A percentile compares a stretch with the other conserved stretches of the same genome.
Evolutionary conservation across 2,888 invertebrate species (phyloP).

Genomic region (Aproaerema taeniolella): DNA sequence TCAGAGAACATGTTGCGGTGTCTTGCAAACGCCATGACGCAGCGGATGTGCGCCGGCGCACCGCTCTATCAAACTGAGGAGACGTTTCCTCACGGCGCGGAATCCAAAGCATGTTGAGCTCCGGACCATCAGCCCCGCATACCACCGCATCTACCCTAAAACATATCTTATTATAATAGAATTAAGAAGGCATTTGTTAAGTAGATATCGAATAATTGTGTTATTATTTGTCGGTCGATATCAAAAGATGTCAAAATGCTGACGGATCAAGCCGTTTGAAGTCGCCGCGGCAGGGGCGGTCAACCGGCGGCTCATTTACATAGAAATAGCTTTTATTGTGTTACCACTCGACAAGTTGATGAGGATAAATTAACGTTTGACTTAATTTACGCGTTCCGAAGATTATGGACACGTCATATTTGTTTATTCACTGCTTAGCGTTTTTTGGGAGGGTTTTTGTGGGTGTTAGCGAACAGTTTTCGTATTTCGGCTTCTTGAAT

Average conservation of each 20-base stretch:
- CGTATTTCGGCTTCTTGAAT: too few relatives aligned
- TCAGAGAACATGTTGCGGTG: too few relatives aligned
- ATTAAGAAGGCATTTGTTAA: constrained; percentile 19
- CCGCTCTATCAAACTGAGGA: constrained; percentile 16
- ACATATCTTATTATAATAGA: constrained; percentile 14
- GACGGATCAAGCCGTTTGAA: constrained; percentile 55
- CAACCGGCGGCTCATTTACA: constrained; percentile 50
- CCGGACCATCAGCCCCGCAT: too few relatives aligned
- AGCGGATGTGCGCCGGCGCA: constrained; percentile 4
- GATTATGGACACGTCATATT: constrained; percentile 6
- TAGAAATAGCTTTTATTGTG: constrained; percentile 45
- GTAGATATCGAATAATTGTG: constrained; percentile 41
- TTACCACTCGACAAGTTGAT: constrained; percentile 35
- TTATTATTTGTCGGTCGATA: constrained; percentile 68
- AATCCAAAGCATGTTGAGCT: too few relatives aligned
- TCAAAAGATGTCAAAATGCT: constrained; percentile 71
- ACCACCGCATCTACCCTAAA: too few relatives aligned
- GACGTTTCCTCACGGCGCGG: constrained; percentile 26
- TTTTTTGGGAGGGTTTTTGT: too few relatives aligned
- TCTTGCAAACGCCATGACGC: neutral
- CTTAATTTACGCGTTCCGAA: constrained; percentile 11
- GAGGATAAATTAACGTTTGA: constrained; percentile 33
- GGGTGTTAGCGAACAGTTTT: too few relatives aligned
- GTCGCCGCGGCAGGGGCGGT: constrained; percentile 48
- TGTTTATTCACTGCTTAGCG: constrained; percentile 2